phyloP scores from a whole-genome alignment of 2,888 invertebrate genomes.

The Sarcophaga carnaria region DNA sequence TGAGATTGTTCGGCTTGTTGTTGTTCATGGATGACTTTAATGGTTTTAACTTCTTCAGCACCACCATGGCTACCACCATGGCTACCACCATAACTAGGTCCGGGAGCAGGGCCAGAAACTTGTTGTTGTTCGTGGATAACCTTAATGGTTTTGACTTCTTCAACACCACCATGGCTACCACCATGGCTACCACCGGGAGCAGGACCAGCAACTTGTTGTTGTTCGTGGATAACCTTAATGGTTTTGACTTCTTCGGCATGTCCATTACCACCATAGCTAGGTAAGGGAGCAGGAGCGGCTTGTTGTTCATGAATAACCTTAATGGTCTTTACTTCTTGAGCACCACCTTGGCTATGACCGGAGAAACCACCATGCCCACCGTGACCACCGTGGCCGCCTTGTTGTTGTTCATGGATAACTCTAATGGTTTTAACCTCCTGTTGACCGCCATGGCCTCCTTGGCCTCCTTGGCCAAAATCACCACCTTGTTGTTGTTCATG shows the following conservation, averaged over 20 bases:
- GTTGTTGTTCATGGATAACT: constrained; percentile 34
- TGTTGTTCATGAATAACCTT: constrained; percentile 66
- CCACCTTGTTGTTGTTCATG: constrained; percentile 51
- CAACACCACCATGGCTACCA: constrained; percentile 33
- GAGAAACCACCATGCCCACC: constrained; percentile 33
- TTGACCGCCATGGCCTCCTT: constrained; percentile 36
- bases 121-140: constrained; percentile 66
- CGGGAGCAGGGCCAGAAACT: not conserved
- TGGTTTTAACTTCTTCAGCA: constrained; percentile 53
- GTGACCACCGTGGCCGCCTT: not conserved
- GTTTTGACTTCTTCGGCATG: constrained; percentile 46
- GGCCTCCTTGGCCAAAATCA: constrained; percentile 38
- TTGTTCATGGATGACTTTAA: constrained; percentile 54
- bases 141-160: constrained; percentile 62
- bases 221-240: constrained; percentile 58
- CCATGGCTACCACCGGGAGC: constrained; percentile 23
- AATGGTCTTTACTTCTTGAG: constrained; percentile 59
- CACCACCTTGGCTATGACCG: constrained; percentile 20
- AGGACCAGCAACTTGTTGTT: constrained; percentile 9
- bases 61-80: constrained; percentile 7
- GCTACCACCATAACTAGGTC: not conserved
- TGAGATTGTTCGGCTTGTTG: constrained; percentile 33
- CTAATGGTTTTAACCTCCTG: constrained; percentile 42
- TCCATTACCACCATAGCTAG: constrained; percentile 13
- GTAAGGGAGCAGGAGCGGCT: constrained; percentile 8